Percentiles rank a stretch among this genome's conserved stretches.
Evolutionary conservation across 2,888 invertebrate species (phyloP).

Genomic region (Parnassius apollo): DNA sequence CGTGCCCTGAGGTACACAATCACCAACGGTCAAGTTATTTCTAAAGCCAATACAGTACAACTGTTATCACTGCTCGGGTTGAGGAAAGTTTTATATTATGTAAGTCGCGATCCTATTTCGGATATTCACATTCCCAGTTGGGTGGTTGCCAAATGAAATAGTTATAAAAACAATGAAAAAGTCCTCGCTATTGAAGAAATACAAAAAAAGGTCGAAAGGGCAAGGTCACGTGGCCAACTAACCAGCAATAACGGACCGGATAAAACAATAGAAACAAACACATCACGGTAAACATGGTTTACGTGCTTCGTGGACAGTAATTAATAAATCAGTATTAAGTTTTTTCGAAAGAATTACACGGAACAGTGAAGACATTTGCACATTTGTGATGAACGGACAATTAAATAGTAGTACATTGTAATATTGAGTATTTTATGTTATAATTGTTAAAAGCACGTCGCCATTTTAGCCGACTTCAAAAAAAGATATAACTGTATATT

Average conservation of each 20-base stretch:
- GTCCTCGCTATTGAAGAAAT: background rate
- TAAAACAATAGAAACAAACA: constrained; percentile 9
- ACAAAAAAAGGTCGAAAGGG: constrained; percentile 29
- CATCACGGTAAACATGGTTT: constrained; percentile 8
- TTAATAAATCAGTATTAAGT: constrained; percentile 14
- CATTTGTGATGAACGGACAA: constrained; percentile 7
- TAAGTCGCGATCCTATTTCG: background rate
- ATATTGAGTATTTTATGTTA: constrained; percentile 1
- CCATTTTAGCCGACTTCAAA: background rate
- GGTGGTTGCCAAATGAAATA: background rate
- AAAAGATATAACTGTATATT: no score
- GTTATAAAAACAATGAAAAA: constrained; percentile 2
- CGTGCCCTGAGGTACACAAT: no score
- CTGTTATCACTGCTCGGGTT: no score
- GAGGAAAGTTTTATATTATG: no score
- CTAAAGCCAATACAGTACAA: no score
- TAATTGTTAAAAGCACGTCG: background rate
- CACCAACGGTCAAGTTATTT: no score
- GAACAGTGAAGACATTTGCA: constrained; percentile 1
- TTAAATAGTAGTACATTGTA: background rate
- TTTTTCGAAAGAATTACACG: constrained; percentile 13
- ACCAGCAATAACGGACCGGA: constrained; percentile 6
- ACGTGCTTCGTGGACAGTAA: background rate
- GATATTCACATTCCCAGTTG: background rate
- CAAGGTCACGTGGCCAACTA: constrained; percentile 29